phyloP scores from a whole-genome alignment of 1,140 invertebrate genomes.

The Centruroides sculpturatus region DNA sequence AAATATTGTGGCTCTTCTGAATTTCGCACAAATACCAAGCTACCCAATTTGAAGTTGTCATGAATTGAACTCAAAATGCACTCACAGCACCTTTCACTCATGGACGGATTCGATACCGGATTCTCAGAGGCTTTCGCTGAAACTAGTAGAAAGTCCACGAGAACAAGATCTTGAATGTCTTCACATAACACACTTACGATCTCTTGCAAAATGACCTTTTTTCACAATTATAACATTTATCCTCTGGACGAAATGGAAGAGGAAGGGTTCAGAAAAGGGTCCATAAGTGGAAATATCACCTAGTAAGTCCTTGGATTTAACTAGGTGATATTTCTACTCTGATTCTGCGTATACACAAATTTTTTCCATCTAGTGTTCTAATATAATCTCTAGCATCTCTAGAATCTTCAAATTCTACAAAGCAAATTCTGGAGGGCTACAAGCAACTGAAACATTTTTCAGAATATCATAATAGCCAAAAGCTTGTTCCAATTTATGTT shows the following conservation, averaged over 20 bases:
- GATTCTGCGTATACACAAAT: conserved; percentile 72
- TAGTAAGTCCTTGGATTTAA: too few relatives aligned
- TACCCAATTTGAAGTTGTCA: too few relatives aligned
- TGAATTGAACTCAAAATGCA: too few relatives aligned
- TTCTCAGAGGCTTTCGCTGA: too few relatives aligned
- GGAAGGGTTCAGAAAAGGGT: too few relatives aligned
- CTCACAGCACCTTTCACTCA: too few relatives aligned
- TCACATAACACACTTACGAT: conserved; percentile 44
- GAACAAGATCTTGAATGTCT: neutral
- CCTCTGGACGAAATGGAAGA: conserved; percentile 56
- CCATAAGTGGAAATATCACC: too few relatives aligned
- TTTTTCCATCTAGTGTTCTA: conserved; percentile 51
- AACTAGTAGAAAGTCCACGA: too few relatives aligned
- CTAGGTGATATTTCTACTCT: conserved; percentile 84
- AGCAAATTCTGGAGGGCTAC: conserved; percentile 86
- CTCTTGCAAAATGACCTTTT: conserved; percentile 80
- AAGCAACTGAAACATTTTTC: conserved; percentile 85
- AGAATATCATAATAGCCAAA: conserved; percentile 89
- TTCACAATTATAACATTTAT: conserved; percentile 83
- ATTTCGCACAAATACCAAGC: too few relatives aligned
- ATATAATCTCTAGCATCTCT: conserved; percentile 89
- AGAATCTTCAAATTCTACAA: conserved; percentile 89
- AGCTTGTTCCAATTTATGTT: conserved; percentile 82
- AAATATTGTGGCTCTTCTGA: too few relatives aligned
- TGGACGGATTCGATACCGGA: too few relatives aligned